Evolutionary conservation across 2,888 invertebrate species (phyloP), one percentile per base, ranked within the genome.

Genomic region (Idaea biselata): DNA sequence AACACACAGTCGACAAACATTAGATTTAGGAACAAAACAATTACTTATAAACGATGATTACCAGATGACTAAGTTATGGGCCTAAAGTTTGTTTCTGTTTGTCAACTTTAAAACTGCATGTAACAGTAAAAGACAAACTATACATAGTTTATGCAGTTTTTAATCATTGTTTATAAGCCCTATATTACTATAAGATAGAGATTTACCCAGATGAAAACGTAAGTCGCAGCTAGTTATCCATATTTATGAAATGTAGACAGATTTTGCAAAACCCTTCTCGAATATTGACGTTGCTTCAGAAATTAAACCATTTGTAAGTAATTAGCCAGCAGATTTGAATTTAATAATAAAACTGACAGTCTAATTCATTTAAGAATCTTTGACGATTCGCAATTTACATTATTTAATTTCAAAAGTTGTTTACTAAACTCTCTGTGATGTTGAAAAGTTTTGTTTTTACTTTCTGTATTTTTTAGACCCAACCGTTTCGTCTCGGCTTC

Each of bases 301-400:
- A 74, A 77, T 78, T 73, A 75, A 78, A 75, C 72, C 71, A 75
- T 76, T 76, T 77, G 69, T 62, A 74, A 75, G 71, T 74, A 74
- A 77, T 74, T 75, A 67, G 70, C 63, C 68, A 60, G 66, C 64
- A 65, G 68, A 72, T 75, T 76, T 66, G 66, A 76, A 78, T 77
- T 73, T 72, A 64, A 74, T 78, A 72, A 73, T 58, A 65, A 71
- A 72, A 75, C 25, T 25, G 25, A 25, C 71, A 75, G 75, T 74
- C 67, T 66, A 68, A 73, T 72, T 73, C 71, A 66, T 62, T 60
- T 63, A 18, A 65, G 58, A 17, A 56, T 32, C n/a, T 6, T 16
- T 33, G 18, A 16, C 16, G 44, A 33, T 8, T 18, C 16, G 44
- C 58, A 66, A 70, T 75, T 71, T 69, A 65, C 73, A 72, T 75